Percentiles rank a stretch among this genome's conserved stretches.
phyloP scores from a whole-genome alignment of 2,888 invertebrate species.

The Folsomia candida region DNA sequence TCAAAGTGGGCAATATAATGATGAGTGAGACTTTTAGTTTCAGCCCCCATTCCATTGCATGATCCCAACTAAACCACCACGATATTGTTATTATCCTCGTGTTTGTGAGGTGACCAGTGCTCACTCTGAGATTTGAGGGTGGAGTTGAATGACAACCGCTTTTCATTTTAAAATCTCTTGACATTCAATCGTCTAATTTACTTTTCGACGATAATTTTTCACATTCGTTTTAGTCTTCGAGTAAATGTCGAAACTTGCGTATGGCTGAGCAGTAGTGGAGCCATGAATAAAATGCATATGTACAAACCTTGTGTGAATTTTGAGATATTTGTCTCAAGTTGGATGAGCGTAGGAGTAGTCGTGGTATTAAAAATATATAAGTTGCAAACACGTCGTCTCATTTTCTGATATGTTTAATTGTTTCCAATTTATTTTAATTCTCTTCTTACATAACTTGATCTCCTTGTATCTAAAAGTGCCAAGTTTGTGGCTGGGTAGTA shows the following conservation, averaged over 20 bases:
- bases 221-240: neutral
- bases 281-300: too few species aligned
- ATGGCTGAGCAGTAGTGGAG: neutral
- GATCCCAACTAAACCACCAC: neutral
- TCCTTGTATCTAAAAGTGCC: neutral
- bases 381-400: neutral
- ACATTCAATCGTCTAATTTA: conserved; percentile 26
- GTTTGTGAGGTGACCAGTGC: neutral
- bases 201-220: neutral
- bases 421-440: neutral
- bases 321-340: neutral
- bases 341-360: neutral
- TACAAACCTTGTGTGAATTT: too few species aligned
- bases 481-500: neutral
- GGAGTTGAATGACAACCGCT: conserved; percentile 42
- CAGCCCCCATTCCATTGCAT: neutral
- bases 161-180: conserved; percentile 44
- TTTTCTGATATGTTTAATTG: neutral
- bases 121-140: conserved; percentile 27
- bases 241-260: conserved; percentile 3
- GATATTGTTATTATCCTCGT: neutral
- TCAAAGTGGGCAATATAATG: conserved; percentile 9
- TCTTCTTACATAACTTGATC: neutral
- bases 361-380: too few species aligned
- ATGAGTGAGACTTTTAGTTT: conserved; percentile 3